Percentiles rank a stretch among this genome's conserved stretches.
Conservation (phyloP, 2,797 vertebrate genomes). For the Manis javanica region DNA sequence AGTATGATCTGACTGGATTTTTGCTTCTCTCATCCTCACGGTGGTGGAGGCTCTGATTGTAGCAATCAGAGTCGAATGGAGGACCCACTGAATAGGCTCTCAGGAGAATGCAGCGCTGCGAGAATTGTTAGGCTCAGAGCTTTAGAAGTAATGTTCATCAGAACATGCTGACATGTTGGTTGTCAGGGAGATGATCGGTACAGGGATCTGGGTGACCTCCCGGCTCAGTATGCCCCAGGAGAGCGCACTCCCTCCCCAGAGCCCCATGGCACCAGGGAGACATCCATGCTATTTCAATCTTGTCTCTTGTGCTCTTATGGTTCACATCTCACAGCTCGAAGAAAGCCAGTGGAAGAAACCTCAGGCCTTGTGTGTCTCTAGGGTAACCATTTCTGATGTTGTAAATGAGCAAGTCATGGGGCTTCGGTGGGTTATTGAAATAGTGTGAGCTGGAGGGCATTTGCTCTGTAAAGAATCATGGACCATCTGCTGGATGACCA, state of each 20-base stretch:
- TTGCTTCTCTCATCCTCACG: conserved; percentile 25
- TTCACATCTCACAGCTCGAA: background rate
- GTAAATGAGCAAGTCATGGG: background rate
- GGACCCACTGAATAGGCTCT: background rate
- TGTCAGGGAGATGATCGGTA: conserved; percentile 27
- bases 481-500: background rate
- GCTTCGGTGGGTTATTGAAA: conserved; percentile 8
- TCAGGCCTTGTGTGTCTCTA: background rate
- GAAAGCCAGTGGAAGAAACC: background rate
- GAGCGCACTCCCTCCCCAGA: background rate
- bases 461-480: background rate
- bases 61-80: conserved; percentile 25
- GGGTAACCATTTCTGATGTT: conserved; percentile 33
- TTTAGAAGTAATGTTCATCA: conserved; percentile 25
- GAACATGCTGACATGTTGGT: background rate
- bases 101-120: conserved; percentile 7
- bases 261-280: background rate
- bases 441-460: background rate
- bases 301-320: background rate
- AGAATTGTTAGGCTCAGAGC: background rate
- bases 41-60: conserved; percentile 14
- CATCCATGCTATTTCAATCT: background rate
- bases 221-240: background rate
- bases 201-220: background rate
- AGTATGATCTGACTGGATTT: background rate